Conservation (phyloP, 2,888 invertebrate genomes). For the Dolichopus griseipennis region DNA sequence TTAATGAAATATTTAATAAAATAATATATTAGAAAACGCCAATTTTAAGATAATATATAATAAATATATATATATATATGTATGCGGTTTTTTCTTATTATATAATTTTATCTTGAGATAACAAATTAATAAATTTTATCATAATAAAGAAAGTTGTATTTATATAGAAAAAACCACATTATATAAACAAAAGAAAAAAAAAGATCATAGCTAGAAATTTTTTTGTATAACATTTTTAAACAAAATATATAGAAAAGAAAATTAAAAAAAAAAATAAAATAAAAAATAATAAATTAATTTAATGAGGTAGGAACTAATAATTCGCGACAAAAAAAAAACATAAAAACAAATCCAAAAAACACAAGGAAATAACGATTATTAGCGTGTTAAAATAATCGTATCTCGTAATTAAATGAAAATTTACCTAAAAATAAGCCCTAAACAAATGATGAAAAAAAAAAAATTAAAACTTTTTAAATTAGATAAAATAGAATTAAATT, state of each 20-base stretch:
- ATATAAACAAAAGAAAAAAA: neutral
- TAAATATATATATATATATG: too few relatives aligned
- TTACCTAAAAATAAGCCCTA: neutral
- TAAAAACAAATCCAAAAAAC: neutral
- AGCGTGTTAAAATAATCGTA: neutral
- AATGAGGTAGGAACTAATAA: conserved; percentile 8
- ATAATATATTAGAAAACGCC: too few relatives aligned
- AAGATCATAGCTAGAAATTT: conserved; percentile 5
- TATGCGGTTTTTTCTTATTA: neutral
- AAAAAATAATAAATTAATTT: neutral
- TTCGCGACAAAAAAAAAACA: neutral
- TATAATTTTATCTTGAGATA: neutral
- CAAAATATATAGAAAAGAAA: conserved; percentile 1
- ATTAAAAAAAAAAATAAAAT: neutral
- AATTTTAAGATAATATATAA: too few relatives aligned
- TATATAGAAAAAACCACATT: neutral
- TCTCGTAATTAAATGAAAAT: neutral
- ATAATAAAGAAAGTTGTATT: neutral
- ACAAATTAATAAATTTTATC: neutral
- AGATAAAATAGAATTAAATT: conserved; percentile 1
- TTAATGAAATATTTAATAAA: too few relatives aligned
- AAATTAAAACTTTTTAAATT: neutral
- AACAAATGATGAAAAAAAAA: neutral
- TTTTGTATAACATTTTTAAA: conserved; percentile 1
- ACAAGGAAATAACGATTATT: neutral